These are phyloP conservation scores for Salpingus planirostris DNA, from an alignment of 2,888 invertebrate species.

Conservation along the genomic window DNA sequence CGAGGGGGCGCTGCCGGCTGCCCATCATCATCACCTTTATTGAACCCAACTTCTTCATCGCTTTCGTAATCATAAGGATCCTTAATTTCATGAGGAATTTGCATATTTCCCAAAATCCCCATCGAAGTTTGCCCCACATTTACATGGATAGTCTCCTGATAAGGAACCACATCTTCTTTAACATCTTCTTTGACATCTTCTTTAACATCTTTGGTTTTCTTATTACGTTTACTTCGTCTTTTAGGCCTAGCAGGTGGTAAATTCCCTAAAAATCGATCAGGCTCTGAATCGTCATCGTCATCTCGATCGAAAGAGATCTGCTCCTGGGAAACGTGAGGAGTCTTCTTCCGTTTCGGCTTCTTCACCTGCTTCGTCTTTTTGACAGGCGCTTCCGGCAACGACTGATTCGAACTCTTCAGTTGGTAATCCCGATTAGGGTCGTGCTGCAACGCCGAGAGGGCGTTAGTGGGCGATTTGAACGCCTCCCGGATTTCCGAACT, in stretches of 20 bases:
- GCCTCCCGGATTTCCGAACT: conserved; percentile 74
- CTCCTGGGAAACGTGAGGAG: conserved; percentile 38
- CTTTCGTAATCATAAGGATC: conserved; percentile 26
- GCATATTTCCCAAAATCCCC: conserved; percentile 47
- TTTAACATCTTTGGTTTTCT: conserved; percentile 12
- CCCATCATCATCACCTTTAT: conserved; percentile 14
- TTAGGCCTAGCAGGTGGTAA: conserved; percentile 47
- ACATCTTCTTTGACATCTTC: conserved; percentile 13
- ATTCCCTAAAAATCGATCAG: conserved; percentile 26
- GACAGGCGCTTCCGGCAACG: conserved; percentile 42
- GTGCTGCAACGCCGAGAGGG: conserved; percentile 50
- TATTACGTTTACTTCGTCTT: conserved; percentile 43
- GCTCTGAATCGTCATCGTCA: conserved; percentile 32
- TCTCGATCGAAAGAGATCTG: conserved; percentile 28
- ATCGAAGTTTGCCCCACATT: conserved; percentile 31
- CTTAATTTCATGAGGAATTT: conserved; percentile 42
- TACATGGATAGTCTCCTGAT: conserved; percentile 32
- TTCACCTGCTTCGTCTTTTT: conserved; percentile 45
- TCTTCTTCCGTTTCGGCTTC: conserved; percentile 40
- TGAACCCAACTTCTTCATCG: conserved; percentile 13
- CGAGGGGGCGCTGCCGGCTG: conserved; percentile 36
- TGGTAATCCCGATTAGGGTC: conserved; percentile 18
- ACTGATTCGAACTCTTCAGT: conserved; percentile 28
- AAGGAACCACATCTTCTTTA: conserved; percentile 40
- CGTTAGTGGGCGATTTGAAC: conserved; percentile 56